Evolutionary conservation across 2,888 invertebrate species (phyloP).

Genomic region (Cephus rjabovi): DNA sequence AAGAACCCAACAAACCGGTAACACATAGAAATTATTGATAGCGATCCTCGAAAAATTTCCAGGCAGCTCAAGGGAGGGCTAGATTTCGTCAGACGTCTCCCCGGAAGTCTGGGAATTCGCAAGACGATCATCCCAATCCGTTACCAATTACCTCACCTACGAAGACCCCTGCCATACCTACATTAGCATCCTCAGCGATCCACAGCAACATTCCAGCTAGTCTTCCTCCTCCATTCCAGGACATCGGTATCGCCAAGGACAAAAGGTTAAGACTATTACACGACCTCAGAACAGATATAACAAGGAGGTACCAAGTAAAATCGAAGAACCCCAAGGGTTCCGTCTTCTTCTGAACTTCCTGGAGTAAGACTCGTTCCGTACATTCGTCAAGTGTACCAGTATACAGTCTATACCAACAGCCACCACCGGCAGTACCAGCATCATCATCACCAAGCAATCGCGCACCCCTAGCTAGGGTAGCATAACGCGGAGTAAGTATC

Average conservation of each 20-base stretch:
- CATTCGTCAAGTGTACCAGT: background rate
- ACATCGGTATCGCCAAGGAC: background rate
- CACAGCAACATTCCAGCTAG: background rate
- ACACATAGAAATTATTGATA: background rate
- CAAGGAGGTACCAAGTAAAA: background rate
- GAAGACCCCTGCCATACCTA: background rate
- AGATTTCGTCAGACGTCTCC: background rate
- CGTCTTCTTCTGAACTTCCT: background rate
- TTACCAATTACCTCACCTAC: background rate
- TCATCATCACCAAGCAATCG: background rate
- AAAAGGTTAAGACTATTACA: background rate
- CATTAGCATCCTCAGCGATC: too few species aligned
- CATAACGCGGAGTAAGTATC: conserved; percentile 42
- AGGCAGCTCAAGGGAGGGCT: background rate
- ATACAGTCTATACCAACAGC: background rate
- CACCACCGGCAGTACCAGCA: background rate
- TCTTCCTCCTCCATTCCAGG: background rate
- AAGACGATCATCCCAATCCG: background rate
- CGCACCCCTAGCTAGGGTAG: background rate
- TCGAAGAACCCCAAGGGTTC: background rate
- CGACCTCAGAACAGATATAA: background rate
- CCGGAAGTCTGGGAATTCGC: background rate
- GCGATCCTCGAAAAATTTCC: background rate
- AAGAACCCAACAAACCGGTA: background rate
- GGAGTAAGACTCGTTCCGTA: background rate